phyloP scores from a whole-genome alignment of 2,113 vertebrate genomes.

The Azemiops feae region DNA sequence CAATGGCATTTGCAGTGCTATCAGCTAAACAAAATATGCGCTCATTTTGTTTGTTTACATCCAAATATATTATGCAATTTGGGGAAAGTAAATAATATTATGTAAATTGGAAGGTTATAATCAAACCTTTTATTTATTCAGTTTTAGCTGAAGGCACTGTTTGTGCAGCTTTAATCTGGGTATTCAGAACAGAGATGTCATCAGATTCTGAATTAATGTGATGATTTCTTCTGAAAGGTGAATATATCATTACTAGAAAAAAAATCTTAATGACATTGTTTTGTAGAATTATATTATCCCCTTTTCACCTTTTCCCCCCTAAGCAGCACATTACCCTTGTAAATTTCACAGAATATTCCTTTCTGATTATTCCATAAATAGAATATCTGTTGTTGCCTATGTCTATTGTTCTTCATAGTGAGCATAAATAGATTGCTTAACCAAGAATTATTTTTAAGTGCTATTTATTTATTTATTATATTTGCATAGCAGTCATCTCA shows the following conservation, averaged over 20 bases:
- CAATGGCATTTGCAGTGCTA: constrained; percentile 63
- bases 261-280: not conserved
- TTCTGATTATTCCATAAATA: constrained; percentile 22
- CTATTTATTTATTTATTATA: not conserved
- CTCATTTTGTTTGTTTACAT: not conserved
- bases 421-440: constrained; percentile 23
- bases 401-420: not conserved
- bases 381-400: not conserved
- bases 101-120: constrained; percentile 31
- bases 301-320: not conserved
- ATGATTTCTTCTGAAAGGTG: constrained; percentile 7
- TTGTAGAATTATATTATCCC: constrained; percentile 4
- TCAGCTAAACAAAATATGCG: constrained; percentile 58
- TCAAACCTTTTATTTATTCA: not conserved
- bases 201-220: constrained; percentile 21
- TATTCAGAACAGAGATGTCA: constrained; percentile 62
- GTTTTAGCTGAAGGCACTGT: constrained; percentile 58
- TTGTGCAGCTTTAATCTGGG: constrained; percentile 57
- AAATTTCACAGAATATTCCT: constrained; percentile 15
- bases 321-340: constrained; percentile 13
- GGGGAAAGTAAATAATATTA: not conserved
- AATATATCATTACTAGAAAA: not conserved
- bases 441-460: constrained; percentile 15
- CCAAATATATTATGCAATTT: constrained; percentile 22
- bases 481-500: not conserved